Conservation (phyloP, 2,888 invertebrate genomes). For the Resseliella maxima region DNA sequence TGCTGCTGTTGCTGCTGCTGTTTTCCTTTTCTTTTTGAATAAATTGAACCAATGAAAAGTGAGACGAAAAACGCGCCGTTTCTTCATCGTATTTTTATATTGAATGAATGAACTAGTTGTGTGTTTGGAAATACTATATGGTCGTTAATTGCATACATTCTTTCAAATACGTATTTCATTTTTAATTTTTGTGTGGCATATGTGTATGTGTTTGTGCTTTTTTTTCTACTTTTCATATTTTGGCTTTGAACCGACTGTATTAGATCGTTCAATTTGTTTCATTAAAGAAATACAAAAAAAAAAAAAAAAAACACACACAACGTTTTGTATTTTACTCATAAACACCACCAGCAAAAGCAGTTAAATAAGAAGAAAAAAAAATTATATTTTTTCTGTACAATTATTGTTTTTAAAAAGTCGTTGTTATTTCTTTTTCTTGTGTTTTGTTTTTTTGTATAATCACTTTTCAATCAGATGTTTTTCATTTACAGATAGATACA, state of each 20-base stretch:
- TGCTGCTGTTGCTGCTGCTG: not conserved
- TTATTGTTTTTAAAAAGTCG: slow-evolving; percentile 10
- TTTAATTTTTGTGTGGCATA: not conserved
- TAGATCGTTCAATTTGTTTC: slow-evolving; percentile 9
- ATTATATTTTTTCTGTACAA: too few relatives aligned
- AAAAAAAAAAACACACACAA: not conserved
- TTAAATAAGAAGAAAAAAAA: not conserved
- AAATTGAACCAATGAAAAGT: not conserved
- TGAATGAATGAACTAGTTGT: slow-evolving; percentile 54
- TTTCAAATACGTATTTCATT: slow-evolving; percentile 5
- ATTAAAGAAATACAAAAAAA: not conserved
- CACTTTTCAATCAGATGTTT: not conserved
- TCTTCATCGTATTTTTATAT: slow-evolving; percentile 48
- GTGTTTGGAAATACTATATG: slow-evolving; percentile 45
- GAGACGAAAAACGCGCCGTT: not conserved
- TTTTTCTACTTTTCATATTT: not conserved
- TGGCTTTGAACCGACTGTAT: not conserved
- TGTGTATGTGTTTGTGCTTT: not conserved
- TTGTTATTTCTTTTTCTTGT: too few relatives aligned
- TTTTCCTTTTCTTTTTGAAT: not conserved
- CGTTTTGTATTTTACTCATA: not conserved
- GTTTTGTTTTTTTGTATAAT: not conserved
- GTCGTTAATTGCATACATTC: slow-evolving; percentile 53
- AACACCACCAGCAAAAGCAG: not conserved
- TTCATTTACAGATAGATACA: slow-evolving; percentile 5